These are phyloP conservation scores for Sebastes fasciatus DNA, from an alignment of 2,113 vertebrate species.

Conservation along the genomic window DNA sequence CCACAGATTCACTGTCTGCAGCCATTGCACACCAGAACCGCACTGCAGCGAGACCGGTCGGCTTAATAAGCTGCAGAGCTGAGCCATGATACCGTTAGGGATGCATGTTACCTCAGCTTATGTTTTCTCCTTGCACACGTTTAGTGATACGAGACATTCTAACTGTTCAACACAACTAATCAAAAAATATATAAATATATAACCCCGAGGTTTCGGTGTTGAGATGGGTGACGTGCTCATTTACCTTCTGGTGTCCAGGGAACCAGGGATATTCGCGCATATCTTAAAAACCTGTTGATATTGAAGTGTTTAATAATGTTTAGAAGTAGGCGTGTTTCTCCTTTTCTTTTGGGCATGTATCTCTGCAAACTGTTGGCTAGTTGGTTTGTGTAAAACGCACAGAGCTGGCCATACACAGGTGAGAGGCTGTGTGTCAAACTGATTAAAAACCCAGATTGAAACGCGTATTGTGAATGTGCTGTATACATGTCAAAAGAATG, in stretches of 20 bases:
- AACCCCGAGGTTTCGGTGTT: not conserved
- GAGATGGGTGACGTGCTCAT: rapidly evolving
- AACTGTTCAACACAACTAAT: not conserved
- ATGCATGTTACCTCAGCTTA: not conserved
- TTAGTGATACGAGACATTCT: not conserved
- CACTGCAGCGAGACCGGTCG: constrained; percentile 75
- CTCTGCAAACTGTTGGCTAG: too few species aligned
- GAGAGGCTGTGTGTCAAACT: too few species aligned
- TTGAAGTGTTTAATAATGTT: too few species aligned
- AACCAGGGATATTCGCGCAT: constrained; percentile 76
- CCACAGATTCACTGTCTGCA: constrained; percentile 85
- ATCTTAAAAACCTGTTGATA: too few species aligned
- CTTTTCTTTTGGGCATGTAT: too few species aligned
- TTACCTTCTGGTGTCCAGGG: constrained; percentile 93
- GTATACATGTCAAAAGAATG: too few species aligned
- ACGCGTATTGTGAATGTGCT: too few species aligned
- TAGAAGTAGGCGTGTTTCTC: too few species aligned
- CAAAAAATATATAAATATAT: too few species aligned
- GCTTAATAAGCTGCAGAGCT: constrained; percentile 87
- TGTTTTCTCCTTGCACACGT: not conserved
- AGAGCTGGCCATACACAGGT: too few species aligned
- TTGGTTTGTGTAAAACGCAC: too few species aligned
- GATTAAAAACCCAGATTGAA: too few species aligned
- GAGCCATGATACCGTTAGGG: rapidly evolving
- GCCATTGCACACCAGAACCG: constrained; percentile 84